Conservation (phyloP, 2,888 invertebrate species). For the Meghimatium bilineatum region DNA sequence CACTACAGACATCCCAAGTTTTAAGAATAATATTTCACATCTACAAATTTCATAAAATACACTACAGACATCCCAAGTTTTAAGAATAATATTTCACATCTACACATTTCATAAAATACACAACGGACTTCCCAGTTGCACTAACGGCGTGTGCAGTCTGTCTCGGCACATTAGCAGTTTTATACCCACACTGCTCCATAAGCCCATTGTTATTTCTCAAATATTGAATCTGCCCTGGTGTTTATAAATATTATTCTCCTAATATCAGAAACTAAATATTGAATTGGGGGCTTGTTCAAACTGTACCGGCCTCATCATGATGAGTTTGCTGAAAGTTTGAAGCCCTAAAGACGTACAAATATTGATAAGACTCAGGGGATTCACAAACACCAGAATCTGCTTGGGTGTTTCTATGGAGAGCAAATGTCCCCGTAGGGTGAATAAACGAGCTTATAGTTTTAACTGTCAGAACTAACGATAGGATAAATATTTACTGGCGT, state of each 20-base stretch:
- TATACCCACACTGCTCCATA: slow-evolving; percentile 43
- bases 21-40: too few relatives aligned
- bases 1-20: too few relatives aligned
- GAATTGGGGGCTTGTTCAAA: slow-evolving; percentile 49
- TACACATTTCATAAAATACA: too few relatives aligned
- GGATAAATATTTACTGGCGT: slow-evolving; percentile 43
- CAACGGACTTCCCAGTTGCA: too few relatives aligned
- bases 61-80: too few relatives aligned
- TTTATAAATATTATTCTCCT: slow-evolving; percentile 56
- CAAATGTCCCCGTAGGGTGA: slow-evolving; percentile 7
- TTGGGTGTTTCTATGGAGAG: slow-evolving; percentile 29
- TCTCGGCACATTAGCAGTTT: too few relatives aligned
- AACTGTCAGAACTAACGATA: slow-evolving; percentile 42
- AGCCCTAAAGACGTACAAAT: slow-evolving; percentile 50
- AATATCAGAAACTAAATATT: slow-evolving; percentile 55
- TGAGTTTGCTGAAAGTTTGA: slow-evolving; percentile 50
- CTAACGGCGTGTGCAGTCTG: slow-evolving; percentile 7
- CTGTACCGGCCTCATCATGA: slow-evolving; percentile 37
- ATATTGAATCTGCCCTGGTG: slow-evolving; percentile 54
- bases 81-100: too few relatives aligned
- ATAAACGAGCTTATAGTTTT: slow-evolving; percentile 27
- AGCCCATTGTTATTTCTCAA: slow-evolving; percentile 50
- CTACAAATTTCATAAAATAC: too few relatives aligned
- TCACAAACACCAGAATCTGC: background rate
- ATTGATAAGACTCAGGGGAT: slow-evolving; percentile 48